phyloP scores from a whole-genome alignment of 2,888 invertebrate species.

The Penaeus monodon region DNA sequence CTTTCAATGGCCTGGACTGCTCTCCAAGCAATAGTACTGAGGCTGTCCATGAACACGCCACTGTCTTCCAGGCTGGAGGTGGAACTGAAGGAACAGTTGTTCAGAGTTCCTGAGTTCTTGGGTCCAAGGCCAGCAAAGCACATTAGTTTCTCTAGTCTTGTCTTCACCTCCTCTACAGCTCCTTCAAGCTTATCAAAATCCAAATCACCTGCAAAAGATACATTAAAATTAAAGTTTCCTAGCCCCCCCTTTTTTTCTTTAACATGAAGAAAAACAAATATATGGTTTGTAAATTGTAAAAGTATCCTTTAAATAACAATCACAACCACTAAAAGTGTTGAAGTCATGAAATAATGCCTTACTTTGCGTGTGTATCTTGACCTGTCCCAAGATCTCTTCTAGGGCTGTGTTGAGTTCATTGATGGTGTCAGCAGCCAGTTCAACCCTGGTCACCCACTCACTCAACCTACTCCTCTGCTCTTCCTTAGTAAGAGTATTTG shows the following conservation, averaged over 20 bases:
- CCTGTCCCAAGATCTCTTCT: constrained; percentile 16
- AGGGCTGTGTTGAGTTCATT: constrained; percentile 14
- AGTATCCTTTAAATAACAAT: background rate
- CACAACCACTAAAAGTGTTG: background rate
- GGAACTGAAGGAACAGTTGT: constrained; percentile 5
- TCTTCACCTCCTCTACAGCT: constrained; percentile 12
- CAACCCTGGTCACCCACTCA: constrained; percentile 32
- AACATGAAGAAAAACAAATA: background rate
- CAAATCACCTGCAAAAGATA: constrained; percentile 14
- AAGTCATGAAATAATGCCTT: background rate
- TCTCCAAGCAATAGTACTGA: background rate
- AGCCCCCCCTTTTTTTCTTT: background rate
- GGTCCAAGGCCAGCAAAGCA: constrained; percentile 23
- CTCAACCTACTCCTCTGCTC: constrained; percentile 26
- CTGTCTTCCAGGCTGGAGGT: constrained; percentile 12
- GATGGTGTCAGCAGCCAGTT: constrained; percentile 29
- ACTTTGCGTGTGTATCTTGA: background rate
- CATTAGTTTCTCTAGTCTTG: constrained; percentile 26
- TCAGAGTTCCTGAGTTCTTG: background rate
- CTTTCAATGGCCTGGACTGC: constrained; percentile 13
- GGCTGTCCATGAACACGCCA: background rate
- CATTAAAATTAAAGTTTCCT: background rate
- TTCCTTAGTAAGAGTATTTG: constrained; percentile 5
- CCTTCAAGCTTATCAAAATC: background rate
- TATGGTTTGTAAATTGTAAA: background rate